These are phyloP conservation scores for Limnephilus lunatus DNA, from an alignment of 2,888 invertebrate species.

Conservation along the genomic window DNA sequence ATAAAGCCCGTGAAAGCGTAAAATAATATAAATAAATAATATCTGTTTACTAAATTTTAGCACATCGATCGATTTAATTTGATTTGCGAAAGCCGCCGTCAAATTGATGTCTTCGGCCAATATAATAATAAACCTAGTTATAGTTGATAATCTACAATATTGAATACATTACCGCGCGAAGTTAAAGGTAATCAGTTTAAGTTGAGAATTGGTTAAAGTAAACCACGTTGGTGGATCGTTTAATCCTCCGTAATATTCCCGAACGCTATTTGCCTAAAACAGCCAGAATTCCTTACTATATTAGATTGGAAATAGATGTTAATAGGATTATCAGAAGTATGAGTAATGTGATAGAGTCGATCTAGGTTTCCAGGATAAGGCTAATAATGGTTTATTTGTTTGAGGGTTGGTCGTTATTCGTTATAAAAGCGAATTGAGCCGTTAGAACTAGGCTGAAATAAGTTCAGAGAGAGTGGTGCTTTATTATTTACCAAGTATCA, in stretches of 20 bases:
- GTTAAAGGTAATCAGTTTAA: neutral
- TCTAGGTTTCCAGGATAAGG: neutral
- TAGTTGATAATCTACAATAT: neutral
- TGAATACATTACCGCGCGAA: neutral
- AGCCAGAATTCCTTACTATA: slow-evolving; percentile 18
- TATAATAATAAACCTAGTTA: neutral
- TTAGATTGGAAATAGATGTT: slow-evolving; percentile 20
- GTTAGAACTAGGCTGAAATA: neutral
- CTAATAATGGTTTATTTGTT: slow-evolving; percentile 50
- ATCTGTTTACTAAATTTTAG: neutral
- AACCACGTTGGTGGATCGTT: neutral
- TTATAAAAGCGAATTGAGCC: slow-evolving; percentile 40
- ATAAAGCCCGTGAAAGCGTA: too few relatives aligned
- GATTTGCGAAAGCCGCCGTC: neutral
- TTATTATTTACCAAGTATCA: neutral
- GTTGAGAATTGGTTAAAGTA: slow-evolving; percentile 2
- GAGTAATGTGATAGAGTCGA: slow-evolving; percentile 36
- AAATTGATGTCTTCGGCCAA: neutral
- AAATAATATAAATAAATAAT: too few relatives aligned
- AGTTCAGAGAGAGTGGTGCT: neutral
- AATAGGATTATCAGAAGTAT: slow-evolving; percentile 38
- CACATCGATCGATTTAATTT: neutral
- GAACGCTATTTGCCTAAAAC: neutral
- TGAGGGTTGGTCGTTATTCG: slow-evolving; percentile 43
- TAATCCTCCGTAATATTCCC: neutral